Evolutionary conservation across 2,113 vertebrate species (phyloP).

Genomic region (Mellivora capensis): DNA sequence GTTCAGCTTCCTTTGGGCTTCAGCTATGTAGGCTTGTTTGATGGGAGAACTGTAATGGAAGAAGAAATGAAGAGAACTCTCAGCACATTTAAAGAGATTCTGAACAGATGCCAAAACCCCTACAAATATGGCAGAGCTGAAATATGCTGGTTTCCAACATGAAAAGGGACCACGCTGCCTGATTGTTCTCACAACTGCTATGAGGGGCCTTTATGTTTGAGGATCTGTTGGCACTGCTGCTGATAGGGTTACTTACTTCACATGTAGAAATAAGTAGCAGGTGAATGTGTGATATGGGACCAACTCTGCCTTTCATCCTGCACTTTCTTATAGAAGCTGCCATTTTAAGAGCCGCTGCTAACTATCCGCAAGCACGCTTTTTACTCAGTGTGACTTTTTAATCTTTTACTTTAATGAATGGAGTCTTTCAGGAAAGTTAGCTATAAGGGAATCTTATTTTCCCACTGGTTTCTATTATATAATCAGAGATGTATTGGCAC

Average conservation of each 20-base stretch:
- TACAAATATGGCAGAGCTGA: background rate
- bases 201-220: background rate
- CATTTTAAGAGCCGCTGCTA: background rate
- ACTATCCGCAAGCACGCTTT: background rate
- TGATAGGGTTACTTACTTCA: background rate
- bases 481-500: background rate
- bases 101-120: background rate
- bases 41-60: background rate
- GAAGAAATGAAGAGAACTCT: background rate
- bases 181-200: background rate
- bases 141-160: background rate
- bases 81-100: background rate
- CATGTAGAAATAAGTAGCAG: background rate
- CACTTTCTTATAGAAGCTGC: background rate
- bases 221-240: background rate
- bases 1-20: conserved; percentile 14
- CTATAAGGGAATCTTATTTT: background rate
- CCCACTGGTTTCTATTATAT: background rate
- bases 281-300: background rate
- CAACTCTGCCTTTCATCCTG: background rate
- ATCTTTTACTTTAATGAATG: background rate
- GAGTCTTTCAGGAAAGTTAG: background rate
- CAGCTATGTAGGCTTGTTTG: background rate
- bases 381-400: background rate
- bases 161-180: background rate